Percentiles rank a stretch among this genome's conserved stretches.
Conservation (phyloP, 1,140 invertebrate genomes). For the Panagrolaimus sp. region DNA sequence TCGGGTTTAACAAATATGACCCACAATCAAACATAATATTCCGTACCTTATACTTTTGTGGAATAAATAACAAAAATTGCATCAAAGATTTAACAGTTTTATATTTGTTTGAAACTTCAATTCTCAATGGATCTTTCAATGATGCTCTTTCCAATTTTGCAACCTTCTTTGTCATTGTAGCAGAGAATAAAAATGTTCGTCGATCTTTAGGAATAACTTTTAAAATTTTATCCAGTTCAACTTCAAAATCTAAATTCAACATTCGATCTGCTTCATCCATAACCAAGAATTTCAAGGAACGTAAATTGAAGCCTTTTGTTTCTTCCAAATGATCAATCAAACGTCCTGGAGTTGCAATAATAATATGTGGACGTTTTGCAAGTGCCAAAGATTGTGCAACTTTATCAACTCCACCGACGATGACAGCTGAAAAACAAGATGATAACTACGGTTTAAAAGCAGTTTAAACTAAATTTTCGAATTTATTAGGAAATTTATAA, state of each 20-base stretch:
- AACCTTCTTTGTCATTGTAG: constrained; percentile 97
- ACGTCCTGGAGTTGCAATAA: constrained; percentile 84
- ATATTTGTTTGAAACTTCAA: constrained; percentile 82
- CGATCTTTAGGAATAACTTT: constrained; percentile 82
- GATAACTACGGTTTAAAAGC: constrained; percentile 6
- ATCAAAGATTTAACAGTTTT: constrained; percentile 93
- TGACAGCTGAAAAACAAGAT: constrained; percentile 67
- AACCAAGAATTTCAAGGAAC: constrained; percentile 79
- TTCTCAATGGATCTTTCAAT: constrained; percentile 78
- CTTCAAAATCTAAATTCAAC: constrained; percentile 90
- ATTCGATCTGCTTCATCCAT: constrained; percentile 95
- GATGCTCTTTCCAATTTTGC: constrained; percentile 89
- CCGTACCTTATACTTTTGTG: constrained; percentile 81
- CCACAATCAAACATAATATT: neutral
- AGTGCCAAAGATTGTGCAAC: constrained; percentile 80
- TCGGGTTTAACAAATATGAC: constrained; percentile 8
- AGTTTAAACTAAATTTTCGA: too few relatives aligned
- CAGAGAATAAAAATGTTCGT: constrained; percentile 83
- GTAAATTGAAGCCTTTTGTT: constrained; percentile 85
- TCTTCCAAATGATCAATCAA: constrained; percentile 84
- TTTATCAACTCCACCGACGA: constrained; percentile 98
- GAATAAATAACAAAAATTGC: constrained; percentile 92
- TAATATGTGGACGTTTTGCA: constrained; percentile 88
- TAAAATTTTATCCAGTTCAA: constrained; percentile 89
- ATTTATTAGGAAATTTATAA: neutral